phyloP scores from a whole-genome alignment of 2,797 vertebrate genomes.

The Hippopotamyrus pictus region DNA sequence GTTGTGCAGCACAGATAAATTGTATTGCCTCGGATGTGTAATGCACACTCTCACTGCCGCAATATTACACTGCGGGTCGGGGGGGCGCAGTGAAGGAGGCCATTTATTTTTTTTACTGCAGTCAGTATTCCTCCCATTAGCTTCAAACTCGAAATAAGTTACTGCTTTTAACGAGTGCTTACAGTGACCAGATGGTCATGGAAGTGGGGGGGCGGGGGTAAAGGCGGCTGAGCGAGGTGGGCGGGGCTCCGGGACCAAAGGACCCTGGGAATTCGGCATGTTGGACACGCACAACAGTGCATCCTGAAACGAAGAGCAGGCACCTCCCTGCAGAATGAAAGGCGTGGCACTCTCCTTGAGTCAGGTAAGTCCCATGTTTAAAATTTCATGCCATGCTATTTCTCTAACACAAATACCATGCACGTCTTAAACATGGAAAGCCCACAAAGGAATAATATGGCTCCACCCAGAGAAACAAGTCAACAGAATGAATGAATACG shows the following conservation, averaged over 20 bases:
- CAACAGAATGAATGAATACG: not conserved
- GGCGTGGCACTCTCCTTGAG: not conserved
- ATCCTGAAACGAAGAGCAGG: not conserved
- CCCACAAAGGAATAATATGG: not conserved
- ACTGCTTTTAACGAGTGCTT: conserved; percentile 72
- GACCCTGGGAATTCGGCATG: not conserved
- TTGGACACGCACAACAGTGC: not conserved
- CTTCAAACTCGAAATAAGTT: conserved; percentile 75
- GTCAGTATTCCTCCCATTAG: conserved; percentile 88
- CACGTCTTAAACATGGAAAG: not conserved
- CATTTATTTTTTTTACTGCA: conserved; percentile 88
- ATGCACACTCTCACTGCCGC: conserved; percentile 73
- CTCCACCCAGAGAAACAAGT: not conserved
- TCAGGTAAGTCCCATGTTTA: not conserved
- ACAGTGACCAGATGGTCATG: conserved; percentile 64
- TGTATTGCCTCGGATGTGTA: conserved; percentile 86
- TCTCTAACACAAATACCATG: not conserved
- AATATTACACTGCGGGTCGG: conserved; percentile 78
- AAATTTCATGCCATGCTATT: not conserved
- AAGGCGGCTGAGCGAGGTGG: conserved; percentile 32
- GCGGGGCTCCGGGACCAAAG: not conserved
- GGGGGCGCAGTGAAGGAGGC: conserved; percentile 42
- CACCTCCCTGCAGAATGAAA: not conserved
- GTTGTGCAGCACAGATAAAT: conserved; percentile 78
- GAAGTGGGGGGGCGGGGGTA: conserved; percentile 39